Base-by-base conservation (phyloP, 2,797 vertebrate genomes). In the Gastrophryne carolinensis region DNA sequence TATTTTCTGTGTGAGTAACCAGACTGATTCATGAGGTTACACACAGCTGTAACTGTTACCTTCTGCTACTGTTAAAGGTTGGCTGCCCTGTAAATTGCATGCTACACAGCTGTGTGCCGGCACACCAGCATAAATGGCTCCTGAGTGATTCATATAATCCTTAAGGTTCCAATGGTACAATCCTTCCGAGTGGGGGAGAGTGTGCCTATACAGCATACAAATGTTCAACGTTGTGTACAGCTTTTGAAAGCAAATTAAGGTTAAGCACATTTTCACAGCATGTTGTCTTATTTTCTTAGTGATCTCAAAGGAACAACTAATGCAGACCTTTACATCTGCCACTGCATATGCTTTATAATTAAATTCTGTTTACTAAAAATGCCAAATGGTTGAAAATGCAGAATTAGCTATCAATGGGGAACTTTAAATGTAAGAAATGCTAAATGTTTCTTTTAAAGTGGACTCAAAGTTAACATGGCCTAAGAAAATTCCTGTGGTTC, bases 221-320 rank as follows among this genome's bases (percentile, higher is more conserved):
- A 82, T 52, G 62, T 3, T 0, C 57, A 79, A 52, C 12, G 67
- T 70, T 64, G 79, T 65, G 54, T 4, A 71, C 0, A 65, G 67
- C 63, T 32, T 26, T 39, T 67, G 66, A 17, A 76, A 81, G 75
- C 6, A 83, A 83, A 80, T 49, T 68, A 39, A 77, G 81, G 80
- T 84, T 79, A 83, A 71, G 30, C 52, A 80, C 72, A 80, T 73
- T 82, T 80, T 84, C 83, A 82, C 72, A 82, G 82, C 58, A 62
- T 23, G 50, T 50, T 72, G 27, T 63, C 81, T 81, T 74, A 44
- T 69, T 79, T 82, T 81, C 78, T 80, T 80, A 47, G 70, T 54
- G 75, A 80, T 63, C 52, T 79, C 69, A 87, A 85, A 80, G 79
- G 80, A 82, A 82, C 69, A 81, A 74, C 69, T 69, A 81, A 60